These are phyloP conservation scores for Drosophila saltans DNA, from an alignment of 1,140 invertebrate genomes.

Conservation along the genomic window DNA sequence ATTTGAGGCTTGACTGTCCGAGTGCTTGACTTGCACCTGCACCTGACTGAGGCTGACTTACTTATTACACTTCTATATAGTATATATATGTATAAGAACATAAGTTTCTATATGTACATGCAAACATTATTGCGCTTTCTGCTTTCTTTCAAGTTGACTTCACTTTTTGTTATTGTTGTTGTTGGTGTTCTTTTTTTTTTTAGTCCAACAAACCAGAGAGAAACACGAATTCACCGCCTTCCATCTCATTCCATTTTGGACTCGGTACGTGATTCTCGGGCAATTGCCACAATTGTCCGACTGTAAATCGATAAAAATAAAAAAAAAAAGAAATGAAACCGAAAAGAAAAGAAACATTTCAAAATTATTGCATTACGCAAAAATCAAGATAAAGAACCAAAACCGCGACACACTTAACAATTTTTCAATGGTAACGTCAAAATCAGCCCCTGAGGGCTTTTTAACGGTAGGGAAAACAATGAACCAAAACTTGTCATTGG, in stretches of 20 bases:
- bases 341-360: constrained; percentile 18
- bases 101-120: neutral
- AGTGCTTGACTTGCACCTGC: constrained; percentile 24
- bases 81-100: neutral
- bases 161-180: constrained; percentile 5
- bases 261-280: constrained; percentile 62
- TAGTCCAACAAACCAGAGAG: constrained; percentile 4
- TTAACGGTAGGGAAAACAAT: constrained; percentile 53
- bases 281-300: constrained; percentile 55
- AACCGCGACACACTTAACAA: constrained; percentile 40
- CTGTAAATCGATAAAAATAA: constrained; percentile 42
- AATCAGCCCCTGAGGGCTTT: constrained; percentile 38
- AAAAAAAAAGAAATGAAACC: constrained; percentile 4
- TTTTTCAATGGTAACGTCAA: constrained; percentile 32
- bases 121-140: constrained; percentile 9
- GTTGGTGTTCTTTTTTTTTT: constrained; percentile 2
- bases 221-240: constrained; percentile 10
- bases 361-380: constrained; percentile 53
- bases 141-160: constrained; percentile 10
- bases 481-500: constrained; percentile 51
- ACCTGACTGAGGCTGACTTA: constrained; percentile 51
- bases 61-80: neutral
- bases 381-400: constrained; percentile 49
- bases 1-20: constrained; percentile 30
- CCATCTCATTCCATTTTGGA: constrained; percentile 1